Conservation (phyloP, 2,113 vertebrate species). For the Dromaius novaehollandiae region DNA sequence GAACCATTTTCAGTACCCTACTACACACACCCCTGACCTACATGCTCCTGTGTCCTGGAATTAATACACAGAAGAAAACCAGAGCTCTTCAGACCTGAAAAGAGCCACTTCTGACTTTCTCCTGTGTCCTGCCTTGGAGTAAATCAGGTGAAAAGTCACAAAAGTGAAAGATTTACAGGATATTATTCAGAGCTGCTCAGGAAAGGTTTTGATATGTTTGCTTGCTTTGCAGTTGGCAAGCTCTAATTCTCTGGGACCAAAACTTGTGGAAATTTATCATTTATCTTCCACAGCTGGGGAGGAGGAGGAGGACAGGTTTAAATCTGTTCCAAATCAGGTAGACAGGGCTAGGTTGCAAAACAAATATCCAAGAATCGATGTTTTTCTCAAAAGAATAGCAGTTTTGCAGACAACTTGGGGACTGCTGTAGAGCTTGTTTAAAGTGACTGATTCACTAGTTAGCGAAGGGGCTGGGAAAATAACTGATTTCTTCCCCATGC, state of each 20-base stretch:
- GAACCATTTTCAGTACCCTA: fast-evolving
- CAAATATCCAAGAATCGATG: not conserved
- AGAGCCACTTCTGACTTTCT: not conserved
- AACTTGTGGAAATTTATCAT: not conserved
- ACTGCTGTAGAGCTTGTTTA: not conserved
- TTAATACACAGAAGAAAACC: not conserved
- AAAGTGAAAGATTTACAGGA: not conserved
- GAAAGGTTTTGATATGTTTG: not conserved
- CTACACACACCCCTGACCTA: not conserved
- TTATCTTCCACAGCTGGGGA: not conserved
- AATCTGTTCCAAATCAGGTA: not conserved
- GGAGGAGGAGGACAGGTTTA: not conserved
- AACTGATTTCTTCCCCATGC: not conserved
- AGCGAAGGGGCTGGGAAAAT: not conserved
- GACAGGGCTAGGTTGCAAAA: not conserved
- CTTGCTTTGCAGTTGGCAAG: not conserved
- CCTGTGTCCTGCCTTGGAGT: not conserved
- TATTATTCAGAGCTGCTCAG: not conserved
- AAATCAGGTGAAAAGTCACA: not conserved
- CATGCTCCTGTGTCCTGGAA: not conserved
- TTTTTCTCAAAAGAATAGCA: not conserved
- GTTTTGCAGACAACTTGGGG: not conserved
- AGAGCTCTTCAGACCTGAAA: not conserved
- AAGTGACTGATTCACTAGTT: not conserved
- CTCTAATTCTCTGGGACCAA: not conserved